Conservation (phyloP, 2,888 invertebrate genomes). For the Dioctria rufipes region DNA sequence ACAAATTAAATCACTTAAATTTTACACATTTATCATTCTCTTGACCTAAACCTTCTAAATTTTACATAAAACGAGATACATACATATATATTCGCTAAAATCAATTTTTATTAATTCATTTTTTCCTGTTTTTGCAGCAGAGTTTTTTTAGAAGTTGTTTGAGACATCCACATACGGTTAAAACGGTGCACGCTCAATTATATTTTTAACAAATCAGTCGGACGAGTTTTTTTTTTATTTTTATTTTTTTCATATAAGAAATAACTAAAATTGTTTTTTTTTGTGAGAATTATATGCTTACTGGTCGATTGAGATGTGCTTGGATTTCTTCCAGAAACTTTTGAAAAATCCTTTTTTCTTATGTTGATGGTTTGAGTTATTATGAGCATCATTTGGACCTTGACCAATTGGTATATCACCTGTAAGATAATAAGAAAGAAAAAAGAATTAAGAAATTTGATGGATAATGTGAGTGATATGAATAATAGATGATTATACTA, state of each 20-base stretch:
- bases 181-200: not conserved
- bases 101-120: no score
- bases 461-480: no score
- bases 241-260: not conserved
- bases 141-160: not conserved
- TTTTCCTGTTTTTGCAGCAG: not conserved
- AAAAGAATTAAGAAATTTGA: not conserved
- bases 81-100: not conserved
- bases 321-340: constrained; percentile 90
- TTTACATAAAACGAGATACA: constrained; percentile 17
- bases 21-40: not conserved
- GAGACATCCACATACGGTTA: not conserved
- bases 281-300: constrained; percentile 68
- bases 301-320: constrained; percentile 89
- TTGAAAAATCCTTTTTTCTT: constrained; percentile 92
- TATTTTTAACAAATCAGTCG: constrained; percentile 22
- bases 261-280: not conserved
- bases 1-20: not conserved
- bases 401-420: constrained; percentile 58
- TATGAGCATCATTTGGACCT: constrained; percentile 1
- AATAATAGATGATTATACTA: no score
- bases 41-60: constrained; percentile 1
- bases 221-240: constrained; percentile 33
- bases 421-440: constrained; percentile 39
- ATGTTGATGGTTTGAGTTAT: constrained; percentile 69